A percentile compares a stretch with the other conserved stretches of the same genome.
These are phyloP conservation scores for Uropsilus gracilis DNA, from an alignment of 2,113 vertebrate genomes.

Conservation along the genomic window DNA sequence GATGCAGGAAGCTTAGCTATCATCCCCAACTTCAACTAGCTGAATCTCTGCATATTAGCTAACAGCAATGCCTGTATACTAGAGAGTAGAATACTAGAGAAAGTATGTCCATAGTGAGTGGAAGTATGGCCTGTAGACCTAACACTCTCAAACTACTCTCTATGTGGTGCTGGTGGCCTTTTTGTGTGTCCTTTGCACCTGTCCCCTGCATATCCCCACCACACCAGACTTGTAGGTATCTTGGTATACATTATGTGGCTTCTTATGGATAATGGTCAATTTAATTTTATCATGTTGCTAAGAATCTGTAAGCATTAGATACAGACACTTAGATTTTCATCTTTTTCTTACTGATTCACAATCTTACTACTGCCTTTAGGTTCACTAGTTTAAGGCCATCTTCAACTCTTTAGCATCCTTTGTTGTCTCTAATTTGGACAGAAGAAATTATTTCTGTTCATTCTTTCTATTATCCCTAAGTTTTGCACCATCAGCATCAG, in stretches of 20 bases:
- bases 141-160: neutral
- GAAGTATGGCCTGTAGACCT: neutral
- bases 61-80: neutral
- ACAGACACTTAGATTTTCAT: neutral
- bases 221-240: neutral
- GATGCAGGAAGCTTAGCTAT: neutral
- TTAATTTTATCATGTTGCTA: constrained; percentile 9
- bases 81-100: neutral
- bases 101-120: neutral
- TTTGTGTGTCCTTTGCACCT: neutral
- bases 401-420: neutral
- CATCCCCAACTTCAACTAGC: neutral
- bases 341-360: neutral
- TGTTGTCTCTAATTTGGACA: neutral
- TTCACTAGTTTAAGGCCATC: neutral
- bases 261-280: neutral
- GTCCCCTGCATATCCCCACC: neutral
- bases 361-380: neutral
- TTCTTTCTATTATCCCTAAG: neutral
- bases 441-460: neutral
- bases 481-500: neutral
- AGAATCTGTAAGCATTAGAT: neutral
- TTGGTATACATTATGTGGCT: neutral
- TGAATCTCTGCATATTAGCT: neutral
- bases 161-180: neutral